These are phyloP conservation scores for Lanistes nyassanus DNA, from an alignment of 1,140 invertebrate species.

Conservation along the genomic window DNA sequence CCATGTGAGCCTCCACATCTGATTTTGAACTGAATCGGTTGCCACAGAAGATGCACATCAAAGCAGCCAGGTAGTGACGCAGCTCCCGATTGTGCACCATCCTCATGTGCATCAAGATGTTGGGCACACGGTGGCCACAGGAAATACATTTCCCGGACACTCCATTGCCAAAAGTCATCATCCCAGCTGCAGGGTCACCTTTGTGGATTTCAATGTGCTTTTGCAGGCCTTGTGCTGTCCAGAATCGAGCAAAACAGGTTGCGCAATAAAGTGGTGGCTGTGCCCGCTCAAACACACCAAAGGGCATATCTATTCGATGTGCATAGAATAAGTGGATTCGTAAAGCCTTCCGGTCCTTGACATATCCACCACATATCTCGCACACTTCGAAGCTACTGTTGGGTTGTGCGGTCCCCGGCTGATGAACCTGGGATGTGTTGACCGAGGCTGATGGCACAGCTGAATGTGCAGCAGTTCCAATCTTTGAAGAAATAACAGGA, in stretches of 20 bases:
- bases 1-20: conserved; percentile 55
- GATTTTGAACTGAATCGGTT: conserved; percentile 39
- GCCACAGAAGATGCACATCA: conserved; percentile 61
- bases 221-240: conserved; percentile 63
- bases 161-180: conserved; percentile 5
- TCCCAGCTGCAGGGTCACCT: conserved; percentile 20
- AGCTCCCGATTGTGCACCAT: conserved; percentile 49
- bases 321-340: conserved; percentile 64
- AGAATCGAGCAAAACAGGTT: conserved; percentile 58
- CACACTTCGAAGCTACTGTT: conserved; percentile 59
- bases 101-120: conserved; percentile 52
- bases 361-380: conserved; percentile 65
- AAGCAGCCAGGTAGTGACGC: conserved; percentile 42
- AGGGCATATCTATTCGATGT: conserved; percentile 60
- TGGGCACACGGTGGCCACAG: conserved; percentile 44
- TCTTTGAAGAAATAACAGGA: conserved; percentile 15
- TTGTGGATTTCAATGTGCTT: conserved; percentile 50
- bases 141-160: conserved; percentile 48
- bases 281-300: conserved; percentile 49
- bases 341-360: conserved; percentile 61
- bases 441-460: conserved; percentile 3
- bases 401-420: too few relatives aligned
- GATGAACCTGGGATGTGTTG: conserved; percentile 23
- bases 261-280: conserved; percentile 58
- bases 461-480: not conserved